These are phyloP conservation scores for Lepeophtheirus salmonis DNA, from an alignment of 1,140 invertebrate genomes.

Conservation along the genomic window DNA sequence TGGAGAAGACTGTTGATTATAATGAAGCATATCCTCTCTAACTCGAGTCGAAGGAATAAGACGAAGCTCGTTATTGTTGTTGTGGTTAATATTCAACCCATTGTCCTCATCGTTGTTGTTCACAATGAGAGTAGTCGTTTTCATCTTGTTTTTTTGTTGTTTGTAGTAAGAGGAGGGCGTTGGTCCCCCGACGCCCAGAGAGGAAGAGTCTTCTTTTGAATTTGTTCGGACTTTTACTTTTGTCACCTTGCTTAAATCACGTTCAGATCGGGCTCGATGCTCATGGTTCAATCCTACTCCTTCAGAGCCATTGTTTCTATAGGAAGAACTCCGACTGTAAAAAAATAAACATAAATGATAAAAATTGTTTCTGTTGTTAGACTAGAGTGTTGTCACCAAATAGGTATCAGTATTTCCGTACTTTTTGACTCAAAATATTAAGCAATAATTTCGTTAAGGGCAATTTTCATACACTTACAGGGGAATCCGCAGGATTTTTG, in stretches of 20 bases:
- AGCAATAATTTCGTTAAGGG: too few species aligned
- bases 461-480: too few species aligned
- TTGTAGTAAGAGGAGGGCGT: not conserved
- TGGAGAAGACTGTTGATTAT: not conserved
- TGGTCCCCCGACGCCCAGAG: not conserved
- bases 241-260: conserved; percentile 12
- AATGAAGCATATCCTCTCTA: too few species aligned
- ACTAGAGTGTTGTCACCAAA: too few species aligned
- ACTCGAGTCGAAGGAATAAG: not conserved
- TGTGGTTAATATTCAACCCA: not conserved
- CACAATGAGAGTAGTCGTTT: conserved; percentile 12
- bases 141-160: not conserved
- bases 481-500: too few species aligned
- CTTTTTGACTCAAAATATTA: too few species aligned
- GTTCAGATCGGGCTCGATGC: not conserved
- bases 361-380: too few species aligned
- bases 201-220: not conserved
- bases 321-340: too few species aligned
- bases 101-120: not conserved
- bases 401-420: too few species aligned
- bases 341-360: too few species aligned
- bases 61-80: not conserved
- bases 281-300: not conserved
- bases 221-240: conserved; percentile 1
- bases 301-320: too few species aligned